Evolutionary conservation across 2,113 vertebrate species (phyloP).

Genomic region (Perccottus glenii): DNA sequence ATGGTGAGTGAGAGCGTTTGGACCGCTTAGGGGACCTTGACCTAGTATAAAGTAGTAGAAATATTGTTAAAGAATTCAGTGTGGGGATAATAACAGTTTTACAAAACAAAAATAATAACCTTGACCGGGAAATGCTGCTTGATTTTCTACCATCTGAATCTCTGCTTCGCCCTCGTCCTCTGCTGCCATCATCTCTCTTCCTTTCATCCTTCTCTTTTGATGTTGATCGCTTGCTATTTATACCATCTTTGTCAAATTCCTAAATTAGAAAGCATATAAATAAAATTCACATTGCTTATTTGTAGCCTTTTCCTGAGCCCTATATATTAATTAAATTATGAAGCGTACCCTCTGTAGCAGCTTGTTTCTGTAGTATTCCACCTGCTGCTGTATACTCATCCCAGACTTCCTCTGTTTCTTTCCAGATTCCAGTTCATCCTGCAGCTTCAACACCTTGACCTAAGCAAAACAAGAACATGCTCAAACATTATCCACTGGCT

Average conservation of each 20-base stretch:
- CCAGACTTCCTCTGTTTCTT: conserved; percentile 76
- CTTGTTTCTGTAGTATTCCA: conserved; percentile 82
- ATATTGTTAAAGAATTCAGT: background rate
- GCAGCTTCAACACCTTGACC: conserved; percentile 83
- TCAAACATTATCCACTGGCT: background rate
- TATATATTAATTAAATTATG: no score
- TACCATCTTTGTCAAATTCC: conserved; percentile 82
- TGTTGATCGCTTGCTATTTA: conserved; percentile 63
- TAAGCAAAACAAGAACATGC: conserved; percentile 27
- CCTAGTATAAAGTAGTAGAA: conserved; percentile 45
- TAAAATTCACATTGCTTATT: background rate
- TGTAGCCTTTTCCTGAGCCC: background rate
- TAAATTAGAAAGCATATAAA: conserved; percentile 20
- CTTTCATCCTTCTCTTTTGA: conserved; percentile 76
- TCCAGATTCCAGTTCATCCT: conserved; percentile 82
- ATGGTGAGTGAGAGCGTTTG: conserved; percentile 79
- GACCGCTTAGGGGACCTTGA: conserved; percentile 76
- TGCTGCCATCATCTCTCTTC: conserved; percentile 68
- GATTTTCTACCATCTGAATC: conserved; percentile 68
- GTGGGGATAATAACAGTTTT: background rate
- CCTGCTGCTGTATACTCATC: conserved; percentile 78
- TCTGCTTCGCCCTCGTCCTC: conserved; percentile 60
- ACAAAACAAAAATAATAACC: conserved; percentile 51
- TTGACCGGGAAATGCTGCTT: conserved; percentile 65
- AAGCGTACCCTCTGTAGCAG: conserved; percentile 79